Evolutionary conservation across 2,888 invertebrate genomes (phyloP).

Genomic region (Drosophila barbarae): DNA sequence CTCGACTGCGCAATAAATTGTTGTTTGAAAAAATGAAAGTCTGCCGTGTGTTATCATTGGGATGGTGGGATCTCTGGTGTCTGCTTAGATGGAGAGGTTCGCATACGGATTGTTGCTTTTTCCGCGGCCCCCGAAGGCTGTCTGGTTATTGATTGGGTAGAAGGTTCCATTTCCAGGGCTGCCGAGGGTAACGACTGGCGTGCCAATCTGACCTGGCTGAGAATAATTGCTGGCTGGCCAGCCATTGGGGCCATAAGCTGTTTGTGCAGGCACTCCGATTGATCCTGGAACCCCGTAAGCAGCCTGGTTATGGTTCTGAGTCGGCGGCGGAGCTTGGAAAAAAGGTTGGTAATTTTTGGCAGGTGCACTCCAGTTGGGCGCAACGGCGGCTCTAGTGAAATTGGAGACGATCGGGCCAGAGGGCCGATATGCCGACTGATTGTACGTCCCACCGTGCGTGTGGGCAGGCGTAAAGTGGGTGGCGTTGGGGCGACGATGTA

Average conservation of each 20-base stretch:
- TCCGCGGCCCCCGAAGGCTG: not conserved
- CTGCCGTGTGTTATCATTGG: slow-evolving; percentile 24
- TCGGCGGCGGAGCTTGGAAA: not conserved
- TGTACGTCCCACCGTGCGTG: slow-evolving; percentile 2
- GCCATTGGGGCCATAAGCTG: not conserved
- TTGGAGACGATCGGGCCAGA: slow-evolving; percentile 7
- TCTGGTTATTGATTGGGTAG: not conserved
- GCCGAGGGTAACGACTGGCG: not conserved
- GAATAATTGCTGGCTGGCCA: slow-evolving; percentile 5
- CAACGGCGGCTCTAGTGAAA: not conserved
- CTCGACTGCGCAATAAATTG: slow-evolving; percentile 55
- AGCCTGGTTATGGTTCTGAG: slow-evolving; percentile 2
- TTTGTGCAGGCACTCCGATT: not conserved
- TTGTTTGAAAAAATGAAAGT: slow-evolving; percentile 59
- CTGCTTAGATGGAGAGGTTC: slow-evolving; percentile 38
- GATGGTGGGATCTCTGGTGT: not conserved
- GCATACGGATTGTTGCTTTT: slow-evolving; percentile 27
- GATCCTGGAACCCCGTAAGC: not conserved
- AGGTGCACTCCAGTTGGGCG: not conserved
- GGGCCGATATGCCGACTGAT: slow-evolving; percentile 21
- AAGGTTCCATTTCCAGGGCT: slow-evolving; percentile 9
- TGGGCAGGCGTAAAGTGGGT: slow-evolving; percentile 41
- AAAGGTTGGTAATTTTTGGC: not conserved
- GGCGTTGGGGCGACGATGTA: slow-evolving; percentile 32
- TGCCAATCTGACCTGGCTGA: not conserved